Evolutionary conservation across 2,113 vertebrate species (phyloP), one percentile per base, ranked within the genome.

Genomic region (Equus quagga): DNA sequence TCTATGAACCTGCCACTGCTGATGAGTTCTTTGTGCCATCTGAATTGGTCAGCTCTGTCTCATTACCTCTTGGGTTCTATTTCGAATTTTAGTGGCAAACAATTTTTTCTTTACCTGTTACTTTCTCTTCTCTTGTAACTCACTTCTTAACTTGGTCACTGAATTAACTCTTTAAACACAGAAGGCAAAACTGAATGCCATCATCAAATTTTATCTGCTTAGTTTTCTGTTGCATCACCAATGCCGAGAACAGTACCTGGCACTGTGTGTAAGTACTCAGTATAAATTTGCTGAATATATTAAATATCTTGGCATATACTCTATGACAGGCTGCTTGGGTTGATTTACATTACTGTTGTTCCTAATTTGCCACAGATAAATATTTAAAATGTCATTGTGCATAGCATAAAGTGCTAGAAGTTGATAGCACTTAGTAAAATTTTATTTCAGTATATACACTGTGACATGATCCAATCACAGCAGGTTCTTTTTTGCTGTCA

Each of bases 1-100:
- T 93, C 92, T 95, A 79, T 73, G 85, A 96, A 78, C 92, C 81
- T 92, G 83, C 96, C 93, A 95, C 96, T 92, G 92, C 81, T 90
- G 96, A 92, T n/a, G 91, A 81, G 79, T 83, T 86, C 89, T 95
- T 94, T 96, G 87, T 80, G 75, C 79, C 64, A 70, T 92, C 83
- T 90, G 87, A 97, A 92, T 90, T 18, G 15, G 72, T 54, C 0
- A 0, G 83, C 95, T 81, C 78, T 46, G 46, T 90, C 89, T 97
- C 91, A 84, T 81, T 75, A 92, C 65, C 62, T 80, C 86, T 91
- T 86, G 76, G 23, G 79, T 86, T 96, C 82, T 70, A 67, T 51
- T 84, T 94, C 49, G 18, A 73, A 85, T 90, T 69, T 92, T 49
- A 73, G 86, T 62, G 70, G 85, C 73, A 98, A 96, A 86, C 26